A percentile compares a stretch with the other conserved stretches of the same genome.
Evolutionary conservation across 2,888 invertebrate genomes (phyloP).

Genomic region (Cheilosia urbana): DNA sequence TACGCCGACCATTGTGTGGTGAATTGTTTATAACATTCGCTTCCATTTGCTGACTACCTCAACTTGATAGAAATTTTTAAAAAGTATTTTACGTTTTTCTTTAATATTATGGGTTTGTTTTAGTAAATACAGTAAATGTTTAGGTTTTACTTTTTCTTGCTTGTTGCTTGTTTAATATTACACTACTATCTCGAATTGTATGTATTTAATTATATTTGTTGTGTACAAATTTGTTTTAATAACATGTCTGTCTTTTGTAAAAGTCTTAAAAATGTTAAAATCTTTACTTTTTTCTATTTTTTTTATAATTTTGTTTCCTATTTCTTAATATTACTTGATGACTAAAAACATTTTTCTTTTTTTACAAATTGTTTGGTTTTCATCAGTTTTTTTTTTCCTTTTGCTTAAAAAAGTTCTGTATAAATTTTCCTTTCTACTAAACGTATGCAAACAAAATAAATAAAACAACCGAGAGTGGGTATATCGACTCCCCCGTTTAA

Average conservation of each 20-base stretch:
- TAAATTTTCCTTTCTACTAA: constrained; percentile 55
- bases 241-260: constrained; percentile 74
- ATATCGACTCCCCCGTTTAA: neutral
- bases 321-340: constrained; percentile 56
- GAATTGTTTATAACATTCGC: constrained; percentile 42
- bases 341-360: constrained; percentile 57
- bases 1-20: constrained; percentile 50
- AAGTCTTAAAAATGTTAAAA: constrained; percentile 74
- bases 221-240: constrained; percentile 73
- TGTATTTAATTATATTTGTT: constrained; percentile 66
- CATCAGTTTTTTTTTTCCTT: neutral
- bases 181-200: constrained; percentile 67
- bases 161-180: constrained; percentile 59
- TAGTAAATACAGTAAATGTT: constrained; percentile 73
- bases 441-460: constrained; percentile 27
- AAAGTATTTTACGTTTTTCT: constrained; percentile 22
- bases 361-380: constrained; percentile 59
- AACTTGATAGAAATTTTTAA: constrained; percentile 50
- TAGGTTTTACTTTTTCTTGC: constrained; percentile 28
- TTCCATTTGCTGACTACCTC: constrained; percentile 53
- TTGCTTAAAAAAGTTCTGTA: constrained; percentile 65
- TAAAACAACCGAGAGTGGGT: neutral
- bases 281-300: constrained; percentile 50
- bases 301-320: constrained; percentile 43
- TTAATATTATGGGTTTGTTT: constrained; percentile 34